Base-by-base conservation (phyloP, 2,888 invertebrate species). In the Lasioglossum marginatum region DNA sequence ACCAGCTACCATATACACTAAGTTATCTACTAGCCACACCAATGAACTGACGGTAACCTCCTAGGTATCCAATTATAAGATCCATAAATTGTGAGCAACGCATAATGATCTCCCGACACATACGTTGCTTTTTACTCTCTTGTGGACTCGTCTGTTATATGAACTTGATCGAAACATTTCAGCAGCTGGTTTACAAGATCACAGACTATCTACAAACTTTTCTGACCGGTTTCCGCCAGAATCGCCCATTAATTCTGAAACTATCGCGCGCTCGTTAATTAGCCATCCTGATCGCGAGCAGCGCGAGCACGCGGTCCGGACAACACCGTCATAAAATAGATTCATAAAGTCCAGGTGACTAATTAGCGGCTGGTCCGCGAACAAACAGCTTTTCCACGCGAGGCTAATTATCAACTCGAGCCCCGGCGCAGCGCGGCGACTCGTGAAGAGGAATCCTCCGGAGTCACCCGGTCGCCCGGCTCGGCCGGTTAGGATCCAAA, bases 381-480 rank as follows among this genome's bases (percentile, higher is more conserved):
- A 85, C 66, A 77, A 85, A 76, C 83, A 83, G 79, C 63, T 76
- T 83, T 79, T 66, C 83, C 72, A 75, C 72, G 75, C 83, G 83
- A 68, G 23, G 80, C 73, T 83, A 85, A 85, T 85, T 84, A 83
- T 77, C 84, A 12, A 10, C 57, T 23, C 23, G 16, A 19, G 66
- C 6, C 70, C 57, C 16, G 60, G 1, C 27, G 60, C 16, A 43
- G 43, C 60, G 27, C 27, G n/a, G 31, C 71, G 68, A n/a, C 31
- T 34, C 77, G 27, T 27, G 14, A 19, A 57, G 57, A 75, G 45
- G 83, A 85, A 86, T 84, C 74, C 85, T 31, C 63, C 73, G 14
- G 57, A 68, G 76, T 48, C 74, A 40, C 40, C 37, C 66, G 71
- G 5, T 45, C 19, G 19, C 40, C 48, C 48, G 27, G 40, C 40